phyloP scores from a whole-genome alignment of 2,888 invertebrate species.

The Tipula lateralis region DNA sequence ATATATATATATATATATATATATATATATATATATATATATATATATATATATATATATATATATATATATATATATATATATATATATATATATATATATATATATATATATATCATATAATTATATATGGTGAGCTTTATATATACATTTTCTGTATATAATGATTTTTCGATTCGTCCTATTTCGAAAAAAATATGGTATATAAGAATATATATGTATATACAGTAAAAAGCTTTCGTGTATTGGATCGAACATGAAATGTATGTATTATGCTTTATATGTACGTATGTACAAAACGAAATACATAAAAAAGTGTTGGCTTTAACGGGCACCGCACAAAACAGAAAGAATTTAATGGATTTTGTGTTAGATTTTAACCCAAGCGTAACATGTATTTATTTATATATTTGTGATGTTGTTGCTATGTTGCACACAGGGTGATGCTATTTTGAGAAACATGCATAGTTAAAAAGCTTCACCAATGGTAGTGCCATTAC shows the following conservation, averaged over 20 bases:
- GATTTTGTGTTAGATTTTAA: slow-evolving; percentile 7
- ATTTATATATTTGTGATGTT: background rate
- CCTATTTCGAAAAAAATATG: background rate
- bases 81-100: background rate
- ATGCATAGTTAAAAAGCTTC: background rate
- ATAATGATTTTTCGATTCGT: slow-evolving; percentile 9
- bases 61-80: background rate
- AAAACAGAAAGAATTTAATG: background rate
- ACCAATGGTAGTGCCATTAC: too few relatives aligned
- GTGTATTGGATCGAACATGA: background rate
- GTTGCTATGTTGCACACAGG: background rate
- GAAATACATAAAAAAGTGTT: background rate
- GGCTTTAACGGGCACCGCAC: background rate
- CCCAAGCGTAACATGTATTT: background rate
- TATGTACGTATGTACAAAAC: background rate
- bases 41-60: background rate
- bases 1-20: background rate
- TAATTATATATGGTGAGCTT: background rate
- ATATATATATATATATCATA: background rate
- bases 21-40: background rate
- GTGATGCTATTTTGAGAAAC: background rate
- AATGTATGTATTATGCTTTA: background rate
- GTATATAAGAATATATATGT: too few relatives aligned
- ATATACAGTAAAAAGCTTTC: background rate
- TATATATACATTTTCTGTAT: background rate